These are phyloP conservation scores for Neomorphus geoffroyi DNA, from an alignment of 2,797 vertebrate species.

Conservation along the genomic window DNA sequence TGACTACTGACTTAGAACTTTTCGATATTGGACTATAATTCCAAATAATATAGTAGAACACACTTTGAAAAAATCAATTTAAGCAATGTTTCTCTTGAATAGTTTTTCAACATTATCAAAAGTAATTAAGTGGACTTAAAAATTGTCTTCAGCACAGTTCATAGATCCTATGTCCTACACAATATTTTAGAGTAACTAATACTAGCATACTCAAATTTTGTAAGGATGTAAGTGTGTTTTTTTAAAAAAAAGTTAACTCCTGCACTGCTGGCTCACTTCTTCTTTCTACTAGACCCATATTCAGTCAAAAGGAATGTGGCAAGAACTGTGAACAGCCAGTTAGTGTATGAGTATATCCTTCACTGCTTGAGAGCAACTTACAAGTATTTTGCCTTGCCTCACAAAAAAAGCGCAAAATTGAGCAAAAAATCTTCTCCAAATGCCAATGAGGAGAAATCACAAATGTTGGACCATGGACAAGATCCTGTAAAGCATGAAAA, in stretches of 20 bases:
- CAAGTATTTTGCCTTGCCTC: constrained; percentile 92
- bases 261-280: not conserved
- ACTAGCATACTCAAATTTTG: not conserved
- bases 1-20: not conserved
- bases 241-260: not conserved
- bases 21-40: not conserved
- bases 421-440: constrained; percentile 50
- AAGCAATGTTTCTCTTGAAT: not conserved
- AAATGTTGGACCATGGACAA: not conserved
- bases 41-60: not conserved
- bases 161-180: not conserved
- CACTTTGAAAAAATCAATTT: not conserved
- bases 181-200: not conserved
- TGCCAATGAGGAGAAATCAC: not conserved
- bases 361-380: constrained; percentile 94
- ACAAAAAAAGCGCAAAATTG: constrained; percentile 69
- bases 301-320: constrained; percentile 93
- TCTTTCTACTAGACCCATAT: constrained; percentile 86
- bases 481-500: constrained; percentile 1
- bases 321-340: constrained; percentile 90
- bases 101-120: not conserved
- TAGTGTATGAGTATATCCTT: constrained; percentile 90
- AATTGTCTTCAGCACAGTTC: not conserved
- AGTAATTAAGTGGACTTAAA: not conserved
- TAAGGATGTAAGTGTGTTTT: not conserved